Percentiles rank a stretch among this genome's conserved stretches.
Conservation (phyloP, 2,797 vertebrate genomes). For the Tangara arthus region DNA sequence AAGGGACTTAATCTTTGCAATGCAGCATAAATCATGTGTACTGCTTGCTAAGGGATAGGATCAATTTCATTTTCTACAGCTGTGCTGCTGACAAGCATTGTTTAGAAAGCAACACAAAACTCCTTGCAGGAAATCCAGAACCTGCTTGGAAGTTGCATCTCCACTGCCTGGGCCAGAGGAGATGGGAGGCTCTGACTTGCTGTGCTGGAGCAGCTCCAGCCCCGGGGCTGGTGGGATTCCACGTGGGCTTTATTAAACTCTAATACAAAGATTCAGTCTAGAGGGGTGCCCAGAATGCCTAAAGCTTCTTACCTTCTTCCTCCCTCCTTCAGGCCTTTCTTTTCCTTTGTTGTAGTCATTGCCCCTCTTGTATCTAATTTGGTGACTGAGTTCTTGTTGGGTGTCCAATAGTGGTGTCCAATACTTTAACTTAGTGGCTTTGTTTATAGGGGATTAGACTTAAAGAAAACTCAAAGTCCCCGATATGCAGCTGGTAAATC, state of each 20-base stretch:
- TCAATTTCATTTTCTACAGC: conserved; percentile 22
- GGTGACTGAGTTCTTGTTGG: background rate
- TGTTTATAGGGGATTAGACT: background rate
- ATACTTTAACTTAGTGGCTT: background rate
- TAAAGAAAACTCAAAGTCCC: background rate
- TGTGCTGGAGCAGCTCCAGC: background rate
- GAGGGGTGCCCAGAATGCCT: background rate
- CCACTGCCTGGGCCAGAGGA: background rate
- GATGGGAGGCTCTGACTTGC: background rate
- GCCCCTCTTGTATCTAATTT: background rate
- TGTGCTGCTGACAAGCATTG: background rate
- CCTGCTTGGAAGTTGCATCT: background rate
- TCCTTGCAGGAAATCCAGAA: background rate
- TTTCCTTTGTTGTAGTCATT: background rate
- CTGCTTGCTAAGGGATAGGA: background rate
- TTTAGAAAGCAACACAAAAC: background rate
- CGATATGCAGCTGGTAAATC: background rate
- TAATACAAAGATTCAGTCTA: background rate
- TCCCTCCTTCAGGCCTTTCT: background rate
- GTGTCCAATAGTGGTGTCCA: background rate
- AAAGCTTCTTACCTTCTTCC: background rate
- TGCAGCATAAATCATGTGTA: background rate
- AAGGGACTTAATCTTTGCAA: conserved; percentile 7
- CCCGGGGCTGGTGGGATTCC: fast-evolving
- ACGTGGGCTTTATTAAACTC: background rate